These are phyloP conservation scores for Coptotermes formosanus DNA, from an alignment of 1,140 invertebrate species.

Conservation along the genomic window DNA sequence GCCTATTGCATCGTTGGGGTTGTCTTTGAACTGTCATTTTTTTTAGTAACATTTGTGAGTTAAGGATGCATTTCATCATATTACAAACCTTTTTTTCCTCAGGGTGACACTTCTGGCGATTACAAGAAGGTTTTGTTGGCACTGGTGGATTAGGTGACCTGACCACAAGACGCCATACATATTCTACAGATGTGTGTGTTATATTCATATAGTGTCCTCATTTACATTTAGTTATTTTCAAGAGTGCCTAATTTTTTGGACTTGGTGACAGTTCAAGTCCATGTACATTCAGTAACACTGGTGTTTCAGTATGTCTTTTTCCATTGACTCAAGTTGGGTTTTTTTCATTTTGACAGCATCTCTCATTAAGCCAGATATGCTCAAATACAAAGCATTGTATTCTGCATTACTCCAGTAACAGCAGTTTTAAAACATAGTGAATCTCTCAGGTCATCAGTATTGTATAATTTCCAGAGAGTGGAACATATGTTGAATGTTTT, in stretches of 20 bases:
- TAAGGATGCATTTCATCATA: too few species aligned
- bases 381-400: too few species aligned
- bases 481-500: too few species aligned
- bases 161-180: not conserved
- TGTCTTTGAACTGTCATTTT: too few species aligned
- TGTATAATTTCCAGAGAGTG: too few species aligned
- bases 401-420: too few species aligned
- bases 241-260: not conserved
- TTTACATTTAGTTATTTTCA: not conserved
- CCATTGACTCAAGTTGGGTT: not conserved
- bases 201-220: not conserved
- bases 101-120: constrained; percentile 89
- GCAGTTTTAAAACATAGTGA: too few species aligned
- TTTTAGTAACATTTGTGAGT: too few species aligned
- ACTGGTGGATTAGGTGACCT: constrained; percentile 52
- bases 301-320: not conserved
- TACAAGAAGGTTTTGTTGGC: constrained; percentile 85
- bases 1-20: too few species aligned
- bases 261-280: not conserved
- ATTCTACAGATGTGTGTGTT: not conserved
- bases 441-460: too few species aligned
- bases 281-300: not conserved
- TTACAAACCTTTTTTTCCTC: constrained; percentile 35
- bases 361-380: not conserved
- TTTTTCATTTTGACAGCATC: not conserved